phyloP scores from a whole-genome alignment of 1,140 invertebrate genomes.

The Epicauta chinensis region DNA sequence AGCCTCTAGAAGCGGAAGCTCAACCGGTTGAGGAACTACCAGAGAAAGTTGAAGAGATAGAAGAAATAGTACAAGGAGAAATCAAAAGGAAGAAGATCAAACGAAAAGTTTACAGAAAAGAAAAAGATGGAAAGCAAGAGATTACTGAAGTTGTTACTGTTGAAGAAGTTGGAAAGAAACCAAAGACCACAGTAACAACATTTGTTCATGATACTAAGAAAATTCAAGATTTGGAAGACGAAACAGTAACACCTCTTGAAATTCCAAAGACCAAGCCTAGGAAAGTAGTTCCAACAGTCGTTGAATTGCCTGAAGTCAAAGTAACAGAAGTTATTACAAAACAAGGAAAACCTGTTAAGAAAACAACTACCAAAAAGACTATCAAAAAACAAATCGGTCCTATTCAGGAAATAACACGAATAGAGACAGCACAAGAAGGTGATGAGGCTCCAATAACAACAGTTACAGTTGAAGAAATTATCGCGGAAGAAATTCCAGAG shows the following conservation, averaged over 20 bases:
- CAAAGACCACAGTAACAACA: slow-evolving; percentile 37
- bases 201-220: slow-evolving; percentile 4
- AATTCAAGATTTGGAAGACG: slow-evolving; percentile 26
- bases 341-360: slow-evolving; percentile 24
- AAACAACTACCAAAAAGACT: slow-evolving; percentile 9
- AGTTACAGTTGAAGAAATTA: slow-evolving; percentile 29
- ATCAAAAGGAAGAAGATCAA: slow-evolving; percentile 40
- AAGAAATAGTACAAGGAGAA: slow-evolving; percentile 29
- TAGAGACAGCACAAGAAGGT: slow-evolving; percentile 45
- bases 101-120: slow-evolving; percentile 39
- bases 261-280: slow-evolving; percentile 25
- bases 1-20: slow-evolving; percentile 4
- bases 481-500: slow-evolving; percentile 35
- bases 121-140: slow-evolving; percentile 36
- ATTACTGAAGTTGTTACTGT: slow-evolving; percentile 41
- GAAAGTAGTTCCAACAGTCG: slow-evolving; percentile 3
- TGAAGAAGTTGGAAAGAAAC: slow-evolving; percentile 42
- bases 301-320: slow-evolving; percentile 39
- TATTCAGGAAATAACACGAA: slow-evolving; percentile 41
- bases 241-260: slow-evolving; percentile 30
- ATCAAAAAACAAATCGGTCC: slow-evolving; percentile 28
- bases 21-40: slow-evolving; percentile 31
- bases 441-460: slow-evolving; percentile 40
- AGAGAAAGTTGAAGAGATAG: slow-evolving; percentile 30
- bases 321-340: slow-evolving; percentile 32